phyloP scores from a whole-genome alignment of 2,888 invertebrate species.

The Zygaena filipendulae region DNA sequence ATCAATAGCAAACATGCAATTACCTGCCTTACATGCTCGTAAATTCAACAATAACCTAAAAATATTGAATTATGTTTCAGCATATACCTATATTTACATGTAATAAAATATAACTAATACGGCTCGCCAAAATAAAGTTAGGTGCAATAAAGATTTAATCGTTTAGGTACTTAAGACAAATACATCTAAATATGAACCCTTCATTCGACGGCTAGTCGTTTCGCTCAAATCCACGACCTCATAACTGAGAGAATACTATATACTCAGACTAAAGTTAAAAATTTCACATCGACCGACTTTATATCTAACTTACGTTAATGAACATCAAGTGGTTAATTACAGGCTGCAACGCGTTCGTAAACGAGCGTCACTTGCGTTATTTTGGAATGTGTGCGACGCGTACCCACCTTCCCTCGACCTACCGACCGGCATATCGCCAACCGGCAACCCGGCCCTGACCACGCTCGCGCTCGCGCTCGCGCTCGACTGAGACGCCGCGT shows the following conservation, averaged over 20 bases:
- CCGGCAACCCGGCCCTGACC: conserved; percentile 16
- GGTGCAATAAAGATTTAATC: conserved; percentile 52
- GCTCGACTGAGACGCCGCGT: conserved; percentile 10
- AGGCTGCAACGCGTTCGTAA: conserved; percentile 44
- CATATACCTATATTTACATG: conserved; percentile 61
- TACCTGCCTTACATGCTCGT: too few species aligned
- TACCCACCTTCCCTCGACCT: conserved; percentile 23
- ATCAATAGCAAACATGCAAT: too few species aligned
- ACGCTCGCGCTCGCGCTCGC: background rate
- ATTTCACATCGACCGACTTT: conserved; percentile 55
- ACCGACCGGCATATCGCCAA: too few species aligned
- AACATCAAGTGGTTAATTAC: conserved; percentile 67
- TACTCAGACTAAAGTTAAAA: conserved; percentile 61
- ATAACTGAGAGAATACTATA: conserved; percentile 60
- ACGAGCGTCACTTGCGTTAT: conserved; percentile 49
- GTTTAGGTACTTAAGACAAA: conserved; percentile 48
- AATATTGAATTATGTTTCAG: conserved; percentile 50
- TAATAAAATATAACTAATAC: conserved; percentile 52
- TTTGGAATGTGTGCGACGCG: conserved; percentile 65
- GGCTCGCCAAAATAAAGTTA: conserved; percentile 55
- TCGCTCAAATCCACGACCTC: conserved; percentile 62
- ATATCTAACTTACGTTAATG: conserved; percentile 65
- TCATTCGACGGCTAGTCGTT: conserved; percentile 52
- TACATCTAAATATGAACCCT: conserved; percentile 52
- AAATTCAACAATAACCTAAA: conserved; percentile 53